Base-by-base conservation (phyloP, 2,113 vertebrate species). In the Sceloporus tristichus region DNA sequence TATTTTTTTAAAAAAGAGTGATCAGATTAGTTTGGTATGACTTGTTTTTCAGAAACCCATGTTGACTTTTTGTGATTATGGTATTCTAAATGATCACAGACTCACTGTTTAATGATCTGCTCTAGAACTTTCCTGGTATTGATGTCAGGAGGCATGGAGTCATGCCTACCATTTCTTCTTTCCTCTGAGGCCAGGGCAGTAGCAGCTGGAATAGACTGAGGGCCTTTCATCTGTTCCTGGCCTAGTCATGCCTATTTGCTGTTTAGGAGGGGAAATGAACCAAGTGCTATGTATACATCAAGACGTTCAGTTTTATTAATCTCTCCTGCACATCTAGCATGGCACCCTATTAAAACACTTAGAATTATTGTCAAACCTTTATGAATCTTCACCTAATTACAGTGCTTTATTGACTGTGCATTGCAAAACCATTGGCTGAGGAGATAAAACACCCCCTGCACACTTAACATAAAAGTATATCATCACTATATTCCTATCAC, bases 261-360 rank as follows among this genome's bases (percentile, higher is more conserved):
- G 23, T 75, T 38, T 4, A 48, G 53, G 34, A 81, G 14, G 48
- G 9, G 34, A 70, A 87, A 23, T 40, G 19, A 14, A 11, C 40
- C 70, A 65, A 34, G 53, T 82, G 65, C 86, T 40, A 25, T 62
- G 38, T 5, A 74, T 54, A 73, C 6, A 23, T 10, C 1, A n/a
- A 0, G 34, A 18, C 6, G 87, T 42, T 90, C 38, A 8, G 38
- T 29, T 4, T 5, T 82, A 8, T 29, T n/a, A 85, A 25, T 9
- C 0, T 62, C 90, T 62, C 59, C 25, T 42, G 0, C 40, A 80
- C 7, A 0, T 16, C 29, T 29, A 54, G 16, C 8, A 14, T 5
- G 25, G 16, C 78, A 1, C 82, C n/a, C 81, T 87, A 34, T 90
- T 91, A 82, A 70, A 90, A 68, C 48, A 9, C 85, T 90, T 85